Conservation (phyloP, 2,113 vertebrate genomes). For the Mixornis gularis region DNA sequence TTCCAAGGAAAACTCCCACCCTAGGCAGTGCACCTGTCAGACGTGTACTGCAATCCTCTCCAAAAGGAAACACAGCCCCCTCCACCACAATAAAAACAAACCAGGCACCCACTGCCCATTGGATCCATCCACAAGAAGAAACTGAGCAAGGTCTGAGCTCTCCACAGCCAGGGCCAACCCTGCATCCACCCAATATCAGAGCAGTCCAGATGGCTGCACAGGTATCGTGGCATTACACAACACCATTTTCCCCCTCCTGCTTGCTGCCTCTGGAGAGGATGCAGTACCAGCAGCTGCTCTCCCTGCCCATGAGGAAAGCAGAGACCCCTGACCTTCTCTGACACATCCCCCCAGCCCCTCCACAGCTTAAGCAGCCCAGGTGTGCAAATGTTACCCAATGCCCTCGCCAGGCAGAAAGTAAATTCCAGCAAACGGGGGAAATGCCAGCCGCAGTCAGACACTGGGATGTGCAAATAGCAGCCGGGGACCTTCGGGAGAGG, state of each 20-base stretch:
- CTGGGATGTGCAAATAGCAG: conserved; percentile 73
- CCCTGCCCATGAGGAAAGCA: background rate
- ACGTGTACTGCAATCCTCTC: background rate
- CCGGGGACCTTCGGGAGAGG: background rate
- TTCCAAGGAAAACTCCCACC: background rate
- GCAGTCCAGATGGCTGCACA: background rate
- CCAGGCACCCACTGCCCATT: background rate
- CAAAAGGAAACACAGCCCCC: background rate
- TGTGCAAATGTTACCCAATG: conserved; percentile 75
- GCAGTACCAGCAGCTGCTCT: background rate
- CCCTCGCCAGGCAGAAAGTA: conserved; percentile 56
- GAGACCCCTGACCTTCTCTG: conserved; percentile 41
- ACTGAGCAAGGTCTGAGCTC: rapidly evolving
- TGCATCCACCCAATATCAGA: background rate
- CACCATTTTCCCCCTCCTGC: background rate
- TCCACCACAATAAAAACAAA: background rate
- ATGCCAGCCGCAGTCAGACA: conserved; percentile 69
- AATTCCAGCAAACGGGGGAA: conserved; percentile 69
- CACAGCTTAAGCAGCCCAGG: conserved; percentile 68
- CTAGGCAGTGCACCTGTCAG: rapidly evolving
- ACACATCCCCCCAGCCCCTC: background rate
- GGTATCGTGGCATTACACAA: background rate
- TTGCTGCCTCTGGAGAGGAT: background rate
- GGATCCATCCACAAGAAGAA: rapidly evolving
- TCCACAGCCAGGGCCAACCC: background rate